Percentiles rank a stretch among this genome's conserved stretches.
Evolutionary conservation across 2,888 invertebrate species (phyloP).

Genomic region (Drosophila limbata): DNA sequence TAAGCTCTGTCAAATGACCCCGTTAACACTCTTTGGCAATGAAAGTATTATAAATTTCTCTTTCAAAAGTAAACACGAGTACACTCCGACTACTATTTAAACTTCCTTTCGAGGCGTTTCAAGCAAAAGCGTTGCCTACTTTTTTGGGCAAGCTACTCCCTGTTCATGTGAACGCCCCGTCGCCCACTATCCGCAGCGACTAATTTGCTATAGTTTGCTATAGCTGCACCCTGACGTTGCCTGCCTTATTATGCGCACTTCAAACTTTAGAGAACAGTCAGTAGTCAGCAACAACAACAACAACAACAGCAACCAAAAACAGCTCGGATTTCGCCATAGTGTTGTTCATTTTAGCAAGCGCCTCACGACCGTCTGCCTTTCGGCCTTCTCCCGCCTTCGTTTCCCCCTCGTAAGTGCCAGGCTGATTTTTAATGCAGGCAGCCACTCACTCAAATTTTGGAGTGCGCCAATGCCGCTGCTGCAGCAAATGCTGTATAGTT

Average conservation of each 20-base stretch:
- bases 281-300: constrained; percentile 37
- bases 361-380: constrained; percentile 42
- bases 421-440: constrained; percentile 72
- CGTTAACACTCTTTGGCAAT: constrained; percentile 36
- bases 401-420: constrained; percentile 11
- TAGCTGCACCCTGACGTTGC: constrained; percentile 41
- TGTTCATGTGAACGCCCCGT: constrained; percentile 26
- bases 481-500: constrained; percentile 78
- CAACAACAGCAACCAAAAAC: constrained; percentile 13
- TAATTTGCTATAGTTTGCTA: constrained; percentile 65
- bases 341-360: constrained; percentile 75
- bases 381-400: constrained; percentile 3
- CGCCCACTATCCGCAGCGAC: constrained; percentile 68
- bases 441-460: constrained; percentile 77
- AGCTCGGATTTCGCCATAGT: constrained; percentile 55
- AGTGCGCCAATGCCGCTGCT: constrained; percentile 73
- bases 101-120: constrained; percentile 1
- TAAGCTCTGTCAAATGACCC: constrained; percentile 11
- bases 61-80: constrained; percentile 55
- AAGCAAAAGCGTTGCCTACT: constrained; percentile 56
- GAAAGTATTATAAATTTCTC: constrained; percentile 65
- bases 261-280: constrained; percentile 78
- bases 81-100: not conserved
- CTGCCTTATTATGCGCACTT: constrained; percentile 80
- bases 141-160: constrained; percentile 28